These are phyloP conservation scores for Sciurus vulgaris DNA, from an alignment of 2,797 vertebrate species.

Conservation along the genomic window DNA sequence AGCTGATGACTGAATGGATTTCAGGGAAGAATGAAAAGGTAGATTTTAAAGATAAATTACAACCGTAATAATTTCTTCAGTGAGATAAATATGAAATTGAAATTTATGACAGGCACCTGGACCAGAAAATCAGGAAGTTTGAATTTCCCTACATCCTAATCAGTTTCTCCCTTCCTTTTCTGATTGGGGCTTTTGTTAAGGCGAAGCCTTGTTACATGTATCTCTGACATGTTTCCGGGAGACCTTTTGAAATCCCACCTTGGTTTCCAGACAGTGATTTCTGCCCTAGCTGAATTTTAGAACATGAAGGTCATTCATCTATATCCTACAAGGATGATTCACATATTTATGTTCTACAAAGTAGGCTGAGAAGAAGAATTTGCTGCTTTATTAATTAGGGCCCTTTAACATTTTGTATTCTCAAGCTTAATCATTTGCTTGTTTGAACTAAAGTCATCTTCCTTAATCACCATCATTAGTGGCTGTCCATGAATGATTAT, in stretches of 20 bases:
- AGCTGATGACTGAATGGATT: slow-evolving; percentile 22
- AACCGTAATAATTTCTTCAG: slow-evolving; percentile 29
- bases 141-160: neutral
- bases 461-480: slow-evolving; percentile 79
- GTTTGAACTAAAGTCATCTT: slow-evolving; percentile 82
- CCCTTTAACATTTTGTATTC: slow-evolving; percentile 78
- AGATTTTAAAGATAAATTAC: slow-evolving; percentile 64
- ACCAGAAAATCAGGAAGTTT: slow-evolving; percentile 50
- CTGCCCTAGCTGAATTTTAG: slow-evolving; percentile 45
- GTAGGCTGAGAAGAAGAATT: slow-evolving; percentile 69
- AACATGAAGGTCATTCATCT: slow-evolving; percentile 60
- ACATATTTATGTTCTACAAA: slow-evolving; percentile 74
- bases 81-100: slow-evolving; percentile 11
- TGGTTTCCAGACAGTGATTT: slow-evolving; percentile 55
- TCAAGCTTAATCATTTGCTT: slow-evolving; percentile 82
- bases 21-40: slow-evolving; percentile 48
- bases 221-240: neutral
- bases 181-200: neutral
- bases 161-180: neutral
- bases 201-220: neutral
- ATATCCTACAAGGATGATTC: slow-evolving; percentile 57
- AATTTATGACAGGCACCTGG: slow-evolving; percentile 21
- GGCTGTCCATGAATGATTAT: slow-evolving; percentile 72
- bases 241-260: slow-evolving; percentile 4
- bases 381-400: slow-evolving; percentile 78